phyloP scores from a whole-genome alignment of 2,888 invertebrate species.

The Pristionchus mayeri region DNA sequence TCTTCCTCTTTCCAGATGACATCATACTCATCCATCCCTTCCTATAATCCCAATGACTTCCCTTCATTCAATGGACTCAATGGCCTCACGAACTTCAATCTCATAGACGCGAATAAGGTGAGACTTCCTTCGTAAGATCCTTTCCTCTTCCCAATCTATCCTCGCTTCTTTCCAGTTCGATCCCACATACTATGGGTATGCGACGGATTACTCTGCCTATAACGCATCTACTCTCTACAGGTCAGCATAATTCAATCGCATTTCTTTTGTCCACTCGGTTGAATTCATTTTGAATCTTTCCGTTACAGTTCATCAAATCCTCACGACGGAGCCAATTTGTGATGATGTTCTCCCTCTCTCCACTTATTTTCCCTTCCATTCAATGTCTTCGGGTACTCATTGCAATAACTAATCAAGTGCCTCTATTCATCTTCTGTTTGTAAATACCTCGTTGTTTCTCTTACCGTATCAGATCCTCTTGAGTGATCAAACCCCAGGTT shows the following conservation, averaged over 20 bases:
- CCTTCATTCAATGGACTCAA: conserved; percentile 16
- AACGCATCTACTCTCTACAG: conserved; percentile 55
- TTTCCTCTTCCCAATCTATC: neutral
- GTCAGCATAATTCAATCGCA: conserved; percentile 31
- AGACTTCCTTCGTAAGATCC: no score
- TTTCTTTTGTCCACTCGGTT: neutral
- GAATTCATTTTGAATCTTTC: neutral
- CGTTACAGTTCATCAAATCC: conserved; percentile 68
- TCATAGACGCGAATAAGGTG: conserved; percentile 45
- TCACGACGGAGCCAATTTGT: conserved; percentile 68
- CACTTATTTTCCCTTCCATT: conserved; percentile 17
- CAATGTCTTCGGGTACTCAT: neutral
- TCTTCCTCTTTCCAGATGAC: conserved; percentile 45
- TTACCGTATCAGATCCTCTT: neutral
- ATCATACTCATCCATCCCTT: neutral
- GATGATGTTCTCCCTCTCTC: conserved; percentile 46
- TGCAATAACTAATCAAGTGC: neutral
- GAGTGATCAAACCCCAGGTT: neutral
- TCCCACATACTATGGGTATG: conserved; percentile 24
- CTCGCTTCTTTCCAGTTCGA: neutral
- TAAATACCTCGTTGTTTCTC: conserved; percentile 42
- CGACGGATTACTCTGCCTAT: conserved; percentile 7
- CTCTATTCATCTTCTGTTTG: conserved; percentile 12
- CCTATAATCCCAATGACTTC: conserved; percentile 6
- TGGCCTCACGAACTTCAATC: conserved; percentile 33